Evolutionary conservation across 2,113 vertebrate species (phyloP), one percentile per base, ranked within the genome.

Genomic region (Monopterus albus): DNA sequence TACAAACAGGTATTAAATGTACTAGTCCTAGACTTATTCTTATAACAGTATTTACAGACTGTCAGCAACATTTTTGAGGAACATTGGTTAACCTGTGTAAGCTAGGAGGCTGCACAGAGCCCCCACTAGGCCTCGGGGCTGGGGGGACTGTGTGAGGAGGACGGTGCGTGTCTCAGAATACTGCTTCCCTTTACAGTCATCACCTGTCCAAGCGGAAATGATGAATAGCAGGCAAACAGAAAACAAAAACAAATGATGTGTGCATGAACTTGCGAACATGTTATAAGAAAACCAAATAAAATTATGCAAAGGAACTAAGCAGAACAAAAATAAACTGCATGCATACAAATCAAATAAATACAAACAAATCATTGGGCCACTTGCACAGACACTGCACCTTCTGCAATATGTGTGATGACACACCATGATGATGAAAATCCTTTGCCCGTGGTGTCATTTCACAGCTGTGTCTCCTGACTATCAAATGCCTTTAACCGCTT

Each of bases 171-270:
- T 92, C 89, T 95, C 95, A 76, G 93, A 92, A 61, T 91, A 90
- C 91, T 94, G 93, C 92, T 92, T 95, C 90, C 95, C 95, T 93
- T 95, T 94, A 94, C 90, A 95, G 95, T 96, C 95, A 83, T 96
- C 94, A 89, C 96, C 96, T 97, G 94, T 81, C 91, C 52, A 6
- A 8, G 25, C 12, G 59, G 23, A 78, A 59, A 77, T 23, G 23
- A 86, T 43, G 52, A 25, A 65, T 26, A 14, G 52, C 60, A 60
- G 49, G 39, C 57, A 79, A 65, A 69, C 43, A 66, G 26, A 82
- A 60, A 51, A 75, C 35, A 51, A 33, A 36, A 62, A 29, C 25
- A 72, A 69, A 68, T 17, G 36, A 46, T 23, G 64, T 38, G 33
- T 59, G 26, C 77, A 79, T 69, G 15, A 66, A 49, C 6, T 38